Evolutionary conservation across 2,888 invertebrate species (phyloP), one percentile per base, ranked within the genome.

Genomic region (Eupelmus urozonus): DNA sequence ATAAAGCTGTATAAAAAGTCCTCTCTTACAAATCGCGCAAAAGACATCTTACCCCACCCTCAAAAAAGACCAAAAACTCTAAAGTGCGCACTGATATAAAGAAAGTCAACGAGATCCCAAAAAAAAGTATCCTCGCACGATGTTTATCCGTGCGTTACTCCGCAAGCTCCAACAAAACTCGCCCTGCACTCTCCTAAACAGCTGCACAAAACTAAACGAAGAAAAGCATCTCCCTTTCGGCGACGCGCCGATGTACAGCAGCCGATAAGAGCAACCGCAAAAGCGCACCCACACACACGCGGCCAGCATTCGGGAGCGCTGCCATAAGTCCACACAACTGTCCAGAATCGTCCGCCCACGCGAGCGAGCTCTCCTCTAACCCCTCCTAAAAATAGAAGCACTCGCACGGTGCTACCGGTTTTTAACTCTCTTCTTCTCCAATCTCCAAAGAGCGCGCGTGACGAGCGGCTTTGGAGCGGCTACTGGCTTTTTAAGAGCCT

Each of bases 321-420:
- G n/a, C n/a, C n/a, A 40, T 55, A 74, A 79, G 79, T 85, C 82
- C 83, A 3, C 18, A 81, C 25, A 82, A 78, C 80, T 81, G 84
- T 84, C 83, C 85, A 83, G 81, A 80, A 71, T 81, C n/a, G n/a
- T n/a, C 81, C 85, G 82, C 86, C 87, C 86, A 87, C 87, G 85
- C 85, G 83, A n/a, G n/a, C n/a, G n/a, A n/a, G n/a, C n/a, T n/a
- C n/a, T n/a, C n/a, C n/a, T 82, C 42, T 53, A 53, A 20, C 53
- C 2, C 20, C 53, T 53, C 85, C 87, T 87, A 87, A 87, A 85
- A 85, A 87, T 87, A 87, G 81, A 84, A 83, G 27, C 71, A 81
- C 84, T 81, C 79, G 72, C 81, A 83, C 76, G 83, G 75, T 81
- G 45, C 87, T 88, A 87, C 88, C 86, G 88, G 87, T 88, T 87